A percentile compares a stretch with the other conserved stretches of the same genome.
Conservation (phyloP, 2,888 invertebrate species). For the Acanthosepion esculentum region DNA sequence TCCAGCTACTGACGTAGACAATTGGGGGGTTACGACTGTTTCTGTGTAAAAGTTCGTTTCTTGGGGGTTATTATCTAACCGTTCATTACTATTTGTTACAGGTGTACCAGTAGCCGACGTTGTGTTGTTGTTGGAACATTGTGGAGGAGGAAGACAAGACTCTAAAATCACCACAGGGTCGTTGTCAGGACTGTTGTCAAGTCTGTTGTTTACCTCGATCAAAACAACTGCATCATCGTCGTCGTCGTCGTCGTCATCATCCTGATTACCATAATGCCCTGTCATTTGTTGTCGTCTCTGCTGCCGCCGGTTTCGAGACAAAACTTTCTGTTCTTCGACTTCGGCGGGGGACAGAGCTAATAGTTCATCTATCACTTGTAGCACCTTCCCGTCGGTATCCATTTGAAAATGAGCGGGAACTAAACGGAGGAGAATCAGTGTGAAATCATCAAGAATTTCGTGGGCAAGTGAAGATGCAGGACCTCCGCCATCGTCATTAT, state of each 20-base stretch:
- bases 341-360: neutral
- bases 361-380: neutral
- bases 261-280: neutral
- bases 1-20: neutral
- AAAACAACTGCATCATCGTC: neutral
- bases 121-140: neutral
- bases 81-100: neutral
- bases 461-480: neutral
- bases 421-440: neutral
- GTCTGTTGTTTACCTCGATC: neutral
- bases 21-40: neutral
- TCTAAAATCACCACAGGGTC: neutral
- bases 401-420: slow-evolving; percentile 16
- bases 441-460: neutral
- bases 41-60: neutral
- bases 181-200: neutral
- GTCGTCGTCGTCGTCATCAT: neutral
- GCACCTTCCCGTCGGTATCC: neutral
- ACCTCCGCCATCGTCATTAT: neutral
- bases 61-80: neutral
- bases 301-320: neutral
- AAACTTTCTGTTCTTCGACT: neutral
- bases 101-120: neutral
- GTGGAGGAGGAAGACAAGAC: neutral
- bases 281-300: neutral